Evolutionary conservation across 2,888 invertebrate genomes (phyloP).

Genomic region (Tiliacea aurago): DNA sequence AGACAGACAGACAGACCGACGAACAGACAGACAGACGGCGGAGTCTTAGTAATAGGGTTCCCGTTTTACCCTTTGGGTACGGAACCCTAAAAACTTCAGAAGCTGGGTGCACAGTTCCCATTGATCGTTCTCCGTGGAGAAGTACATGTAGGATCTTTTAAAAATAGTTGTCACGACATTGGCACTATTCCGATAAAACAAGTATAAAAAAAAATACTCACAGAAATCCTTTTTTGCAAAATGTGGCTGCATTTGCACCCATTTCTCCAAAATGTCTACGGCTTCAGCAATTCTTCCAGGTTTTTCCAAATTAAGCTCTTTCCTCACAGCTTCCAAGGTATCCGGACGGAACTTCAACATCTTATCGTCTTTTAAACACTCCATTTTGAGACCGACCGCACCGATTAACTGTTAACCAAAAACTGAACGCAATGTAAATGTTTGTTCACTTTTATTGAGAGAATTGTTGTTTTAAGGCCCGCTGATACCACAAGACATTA

Average conservation of each 20-base stretch:
- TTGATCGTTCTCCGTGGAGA: too few species aligned
- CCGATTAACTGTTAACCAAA: background rate
- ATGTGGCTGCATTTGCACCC: slow-evolving; percentile 76
- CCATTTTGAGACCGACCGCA: slow-evolving; percentile 60
- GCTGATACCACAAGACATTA: background rate
- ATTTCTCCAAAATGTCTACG: slow-evolving; percentile 73
- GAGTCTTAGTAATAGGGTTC: too few species aligned
- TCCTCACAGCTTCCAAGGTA: slow-evolving; percentile 70
- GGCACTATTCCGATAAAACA: too few species aligned
- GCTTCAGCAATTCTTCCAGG: slow-evolving; percentile 71
- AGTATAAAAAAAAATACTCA: slow-evolving; percentile 61
- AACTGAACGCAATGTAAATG: slow-evolving; percentile 13
- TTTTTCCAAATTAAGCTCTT: slow-evolving; percentile 67
- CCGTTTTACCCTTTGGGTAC: too few species aligned
- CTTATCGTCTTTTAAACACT: slow-evolving; percentile 52
- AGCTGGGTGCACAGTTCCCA: too few species aligned
- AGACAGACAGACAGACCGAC: too few species aligned
- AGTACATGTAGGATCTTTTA: too few species aligned
- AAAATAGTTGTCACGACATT: too few species aligned
- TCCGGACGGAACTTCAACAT: slow-evolving; percentile 65
- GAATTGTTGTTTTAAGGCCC: background rate
- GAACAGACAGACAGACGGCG: too few species aligned
- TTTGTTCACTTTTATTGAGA: slow-evolving; percentile 34
- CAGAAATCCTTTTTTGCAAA: slow-evolving; percentile 75
- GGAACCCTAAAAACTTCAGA: too few species aligned